A percentile compares a stretch with the other conserved stretches of the same genome.
These are phyloP conservation scores for Zhuqinia jingwanae DNA, from an alignment of 2,888 invertebrate genomes.

Conservation along the genomic window DNA sequence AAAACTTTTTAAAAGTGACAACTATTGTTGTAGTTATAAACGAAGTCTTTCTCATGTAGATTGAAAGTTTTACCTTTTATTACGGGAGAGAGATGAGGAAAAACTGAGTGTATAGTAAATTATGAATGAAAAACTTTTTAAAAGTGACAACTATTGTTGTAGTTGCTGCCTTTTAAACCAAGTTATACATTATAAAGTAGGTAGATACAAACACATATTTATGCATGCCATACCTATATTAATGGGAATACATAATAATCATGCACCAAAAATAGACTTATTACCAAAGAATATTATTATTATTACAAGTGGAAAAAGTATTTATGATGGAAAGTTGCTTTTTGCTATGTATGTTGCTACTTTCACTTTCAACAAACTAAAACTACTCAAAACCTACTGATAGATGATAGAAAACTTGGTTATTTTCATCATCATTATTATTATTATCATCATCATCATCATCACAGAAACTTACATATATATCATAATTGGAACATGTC, in stretches of 20 bases:
- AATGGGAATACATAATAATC: too few relatives aligned
- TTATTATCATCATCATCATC: constrained; percentile 52
- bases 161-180: too few relatives aligned
- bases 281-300: neutral
- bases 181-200: too few relatives aligned
- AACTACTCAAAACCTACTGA: constrained; percentile 12
- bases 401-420: constrained; percentile 56
- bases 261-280: too few relatives aligned
- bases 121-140: neutral
- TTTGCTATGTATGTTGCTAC: neutral
- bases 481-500: constrained; percentile 63
- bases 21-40: neutral
- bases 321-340: neutral
- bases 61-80: too few relatives aligned
- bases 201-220: too few relatives aligned
- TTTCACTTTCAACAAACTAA: neutral
- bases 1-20: neutral
- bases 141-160: constrained; percentile 22
- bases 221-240: too few relatives aligned
- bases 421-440: constrained; percentile 62
- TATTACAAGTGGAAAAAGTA: neutral
- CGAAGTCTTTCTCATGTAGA: neutral
- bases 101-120: too few relatives aligned
- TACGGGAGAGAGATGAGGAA: too few relatives aligned
- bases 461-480: too few relatives aligned